Base-by-base conservation (phyloP, 2,113 vertebrate species). In the Perognathus longimembris region DNA sequence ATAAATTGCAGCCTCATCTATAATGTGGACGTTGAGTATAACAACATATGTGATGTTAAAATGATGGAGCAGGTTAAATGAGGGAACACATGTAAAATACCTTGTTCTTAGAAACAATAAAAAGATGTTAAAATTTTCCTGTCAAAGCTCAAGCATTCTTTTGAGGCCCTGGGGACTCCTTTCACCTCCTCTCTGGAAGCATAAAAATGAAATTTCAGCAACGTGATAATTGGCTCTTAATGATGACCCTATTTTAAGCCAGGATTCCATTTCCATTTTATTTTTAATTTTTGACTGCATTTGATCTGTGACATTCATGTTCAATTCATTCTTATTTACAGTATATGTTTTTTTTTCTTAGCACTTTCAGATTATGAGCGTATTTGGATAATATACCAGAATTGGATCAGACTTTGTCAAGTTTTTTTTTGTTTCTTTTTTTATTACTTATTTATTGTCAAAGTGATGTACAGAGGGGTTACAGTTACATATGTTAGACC, bases 181-280 rank as follows among this genome's bases (percentile, higher is more conserved):
- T 22, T 74, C 30, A 64, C 34, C 28, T 80, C 28, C 3, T 74
- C 22, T 88, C 34, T 80, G 38, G 28, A 83, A 36, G n/a, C 45
- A 73, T 76, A 67, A 78, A 86, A 77, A 45, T 28, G 54, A 94
- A 78, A 83, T 83, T 89, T 92, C 59, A 82, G 57, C 32, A 67
- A 86, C 61, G n/a, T 82, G 34, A n/a, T 70, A 83, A 64, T 15
- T 76, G 42, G 30, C 34, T 88, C 10, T 82, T 69, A 85, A 73
- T 9, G 20, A 77, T 38, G 1, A 90, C 34, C 10, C 26, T n/a
- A 14, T 57, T 77, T 85, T 73, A 88, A 81, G 32, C 21, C 26
- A 77, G 9, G 8, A 38, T 59, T 84, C 87, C 42, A 42, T 69
- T 92, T 71, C 70, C 78, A 7, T 85, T 36, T 94, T 81, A 28